phyloP scores from a whole-genome alignment of 2,797 vertebrate genomes.

The Serranus cabrilla region DNA sequence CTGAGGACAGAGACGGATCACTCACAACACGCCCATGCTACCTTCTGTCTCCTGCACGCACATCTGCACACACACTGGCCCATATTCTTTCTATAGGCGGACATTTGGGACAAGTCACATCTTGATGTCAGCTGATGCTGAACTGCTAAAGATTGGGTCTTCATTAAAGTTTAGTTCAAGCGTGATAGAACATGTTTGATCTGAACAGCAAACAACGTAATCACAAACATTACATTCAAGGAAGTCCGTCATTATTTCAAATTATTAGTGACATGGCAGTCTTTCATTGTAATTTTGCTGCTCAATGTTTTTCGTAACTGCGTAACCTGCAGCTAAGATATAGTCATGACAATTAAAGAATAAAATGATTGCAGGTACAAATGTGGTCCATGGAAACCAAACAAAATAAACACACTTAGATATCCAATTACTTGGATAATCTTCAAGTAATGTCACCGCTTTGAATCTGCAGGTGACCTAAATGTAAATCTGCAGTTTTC shows the following conservation, averaged over 20 bases:
- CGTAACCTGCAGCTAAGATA: conserved; percentile 26
- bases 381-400: conserved; percentile 64
- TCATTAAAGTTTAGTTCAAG: conserved; percentile 12
- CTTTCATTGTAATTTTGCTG: neutral
- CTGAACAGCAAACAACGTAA: conserved; percentile 12
- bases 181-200: conserved; percentile 16
- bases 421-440: neutral
- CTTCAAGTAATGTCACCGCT: neutral
- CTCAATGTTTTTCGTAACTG: neutral
- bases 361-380: conserved; percentile 50
- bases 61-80: conserved; percentile 25
- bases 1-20: conserved; percentile 61
- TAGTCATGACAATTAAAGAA: conserved; percentile 32
- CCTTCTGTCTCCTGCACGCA: conserved; percentile 39
- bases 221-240: conserved; percentile 24
- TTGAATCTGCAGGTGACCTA: conserved; percentile 9
- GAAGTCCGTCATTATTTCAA: conserved; percentile 35
- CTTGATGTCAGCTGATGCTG: conserved; percentile 6
- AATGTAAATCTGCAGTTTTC: conserved; percentile 18
- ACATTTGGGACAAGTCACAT: conserved; percentile 39
- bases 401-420: conserved; percentile 38
- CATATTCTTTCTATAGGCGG: conserved; percentile 33
- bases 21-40: conserved; percentile 37
- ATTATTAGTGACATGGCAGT: conserved; percentile 20
- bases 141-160: conserved; percentile 12